Conservation (phyloP, 37 sponge, comb jelly and placozoan genomes). For the Hormiphora californensis region DNA sequence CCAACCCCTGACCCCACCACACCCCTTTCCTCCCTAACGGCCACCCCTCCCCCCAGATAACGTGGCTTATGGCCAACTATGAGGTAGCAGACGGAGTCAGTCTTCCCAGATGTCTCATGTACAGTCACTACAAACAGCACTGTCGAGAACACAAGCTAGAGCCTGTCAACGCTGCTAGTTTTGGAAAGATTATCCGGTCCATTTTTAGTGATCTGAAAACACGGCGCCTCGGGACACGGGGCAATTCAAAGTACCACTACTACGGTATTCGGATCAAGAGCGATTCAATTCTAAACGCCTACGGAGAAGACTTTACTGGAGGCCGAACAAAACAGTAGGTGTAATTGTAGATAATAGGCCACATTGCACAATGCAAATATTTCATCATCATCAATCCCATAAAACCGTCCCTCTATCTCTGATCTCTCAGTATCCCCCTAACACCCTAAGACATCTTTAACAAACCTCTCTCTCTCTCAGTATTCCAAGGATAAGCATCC, state of each 20-base stretch:
- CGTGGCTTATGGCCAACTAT: slow-evolving; percentile 92
- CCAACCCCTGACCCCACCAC: no score
- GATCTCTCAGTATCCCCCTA: no score
- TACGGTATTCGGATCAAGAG: slow-evolving; percentile 81
- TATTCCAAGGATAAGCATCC: slow-evolving; percentile 43
- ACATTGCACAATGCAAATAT: no score
- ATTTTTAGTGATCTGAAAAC: slow-evolving; percentile 95
- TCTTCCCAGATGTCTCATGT: slow-evolving; percentile 82
- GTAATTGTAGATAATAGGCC: no score
- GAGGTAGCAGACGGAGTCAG: slow-evolving; percentile 94
- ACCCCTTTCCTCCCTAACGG: no score
- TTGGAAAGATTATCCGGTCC: slow-evolving; percentile 94
- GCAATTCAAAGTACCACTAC: slow-evolving; percentile 98
- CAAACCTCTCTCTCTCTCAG: no score
- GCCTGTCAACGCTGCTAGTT: slow-evolving; percentile 96
- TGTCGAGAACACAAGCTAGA: slow-evolving; percentile 85
- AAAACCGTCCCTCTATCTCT: no score
- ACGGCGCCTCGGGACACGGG: slow-evolving; percentile 90
- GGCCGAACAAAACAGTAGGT: slow-evolving; percentile 48
- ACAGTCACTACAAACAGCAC: slow-evolving; percentile 92
- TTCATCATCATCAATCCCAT: no score
- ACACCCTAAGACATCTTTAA: not conserved
- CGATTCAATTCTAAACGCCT: slow-evolving; percentile 46
- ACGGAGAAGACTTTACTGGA: slow-evolving; percentile 26
- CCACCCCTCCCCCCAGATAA: slow-evolving; percentile 63